Base-by-base conservation (phyloP, 2,113 vertebrate species). In the Ursus arctos region DNA sequence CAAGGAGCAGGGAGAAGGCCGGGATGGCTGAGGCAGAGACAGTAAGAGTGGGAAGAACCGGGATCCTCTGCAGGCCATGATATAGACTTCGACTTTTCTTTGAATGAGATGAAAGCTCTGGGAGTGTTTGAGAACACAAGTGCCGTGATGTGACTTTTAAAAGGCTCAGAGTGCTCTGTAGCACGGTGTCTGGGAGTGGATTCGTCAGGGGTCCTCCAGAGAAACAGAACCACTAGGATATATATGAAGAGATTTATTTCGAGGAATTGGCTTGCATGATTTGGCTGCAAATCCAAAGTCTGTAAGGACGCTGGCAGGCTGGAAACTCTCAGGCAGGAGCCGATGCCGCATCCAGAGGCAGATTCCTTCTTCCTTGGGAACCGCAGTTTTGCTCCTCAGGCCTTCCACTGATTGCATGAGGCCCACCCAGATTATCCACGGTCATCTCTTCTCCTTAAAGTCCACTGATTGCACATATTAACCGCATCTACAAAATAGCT, bases 401-500 rank as follows among this genome's bases (percentile, higher is more conserved):
- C 36, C 71, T 55, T 91, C 67, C 12, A 8, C 74, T 36, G 15
- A 77, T 16, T 72, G 26, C 47, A 59, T 11, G 40, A 97, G 91
- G 22, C 76, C 87, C 33, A 61, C 65, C 14, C 43, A 43, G 63
- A 36, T 82, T 14, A 61, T 71, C 10, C 2, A 76, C 11, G 28
- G n/a, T 59, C 65, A 72, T 51, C 57, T 84, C 71, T 51, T 95
- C 47, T n/a, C 22, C 55, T 49, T 82, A 16, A 81, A 83, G 49
- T 88, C 59, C 40, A 26, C 53, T 49, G 65, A n/a, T 15, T 59
- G 24, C 8, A 40, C 10, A 76, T 49, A 15, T 40, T 79, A 67
- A 82, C 72, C 40, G 31, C 36, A 67, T n/a, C 85, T 55, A 51
- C 72, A 89, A 72, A 88, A 59, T 16, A n/a, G 86, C 91, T 53